Percentiles rank a stretch among this genome's conserved stretches.
Conservation (phyloP, 2,888 invertebrate species). For the Coecobrya sp. region DNA sequence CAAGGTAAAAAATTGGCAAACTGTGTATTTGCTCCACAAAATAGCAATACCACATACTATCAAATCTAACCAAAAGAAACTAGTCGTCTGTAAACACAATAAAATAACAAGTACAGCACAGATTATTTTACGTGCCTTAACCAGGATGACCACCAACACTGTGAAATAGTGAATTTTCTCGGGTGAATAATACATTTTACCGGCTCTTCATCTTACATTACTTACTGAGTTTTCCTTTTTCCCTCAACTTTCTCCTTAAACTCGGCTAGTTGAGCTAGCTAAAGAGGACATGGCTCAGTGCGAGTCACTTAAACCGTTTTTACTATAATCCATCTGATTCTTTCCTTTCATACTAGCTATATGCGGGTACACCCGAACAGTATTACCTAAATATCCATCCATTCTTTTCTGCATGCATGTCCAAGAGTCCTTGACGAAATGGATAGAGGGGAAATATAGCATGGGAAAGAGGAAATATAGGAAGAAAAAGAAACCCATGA, state of each 20-base stretch:
- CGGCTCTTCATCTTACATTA: not conserved
- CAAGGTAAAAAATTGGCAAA: conserved; percentile 70
- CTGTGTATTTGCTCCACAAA: not conserved
- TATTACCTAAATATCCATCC: conserved; percentile 18
- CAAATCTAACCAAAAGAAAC: not conserved
- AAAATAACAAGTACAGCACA: too few species aligned
- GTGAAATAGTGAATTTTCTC: not conserved
- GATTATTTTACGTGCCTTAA: not conserved
- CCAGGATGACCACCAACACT: not conserved
- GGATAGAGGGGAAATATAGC: not conserved
- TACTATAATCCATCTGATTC: conserved; percentile 23
- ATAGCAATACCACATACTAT: not conserved
- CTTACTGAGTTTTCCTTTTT: not conserved
- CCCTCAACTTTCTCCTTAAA: conserved; percentile 25
- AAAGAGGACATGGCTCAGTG: conserved; percentile 48
- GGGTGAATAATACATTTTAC: not conserved
- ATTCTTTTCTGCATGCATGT: conserved; percentile 60
- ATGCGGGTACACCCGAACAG: not conserved
- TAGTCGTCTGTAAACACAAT: too few species aligned
- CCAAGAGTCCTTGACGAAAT: conserved; percentile 63
- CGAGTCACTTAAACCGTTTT: conserved; percentile 53
- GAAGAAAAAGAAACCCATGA: conserved; percentile 60
- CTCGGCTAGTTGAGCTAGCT: not conserved
- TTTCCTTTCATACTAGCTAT: not conserved
- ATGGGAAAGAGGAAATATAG: conserved; percentile 16